Conservation (phyloP, 1,140 invertebrate species). For the Vollenhovia emeryi region DNA sequence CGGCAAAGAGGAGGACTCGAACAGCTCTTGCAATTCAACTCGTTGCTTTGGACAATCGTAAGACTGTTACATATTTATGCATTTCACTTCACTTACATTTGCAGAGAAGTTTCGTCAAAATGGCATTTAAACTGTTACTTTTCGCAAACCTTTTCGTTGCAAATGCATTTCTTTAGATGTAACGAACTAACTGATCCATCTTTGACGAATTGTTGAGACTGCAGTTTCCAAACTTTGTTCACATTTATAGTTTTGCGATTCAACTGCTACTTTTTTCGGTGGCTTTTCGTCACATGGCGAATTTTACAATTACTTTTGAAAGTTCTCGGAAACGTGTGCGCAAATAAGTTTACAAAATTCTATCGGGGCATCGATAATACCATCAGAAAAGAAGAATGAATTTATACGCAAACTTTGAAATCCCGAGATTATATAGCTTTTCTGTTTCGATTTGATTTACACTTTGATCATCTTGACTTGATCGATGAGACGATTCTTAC, state of each 20-base stretch:
- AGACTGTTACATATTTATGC: constrained; percentile 35
- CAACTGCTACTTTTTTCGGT: neutral
- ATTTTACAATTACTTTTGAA: neutral
- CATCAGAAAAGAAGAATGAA: neutral
- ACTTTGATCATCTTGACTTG: too few species aligned
- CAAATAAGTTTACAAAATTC: neutral
- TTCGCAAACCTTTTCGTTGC: neutral
- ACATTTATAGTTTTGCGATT: neutral
- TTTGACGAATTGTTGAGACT: neutral
- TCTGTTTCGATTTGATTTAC: too few species aligned
- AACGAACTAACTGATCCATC: neutral
- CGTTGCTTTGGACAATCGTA: constrained; percentile 5
- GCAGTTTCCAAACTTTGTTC: neutral
- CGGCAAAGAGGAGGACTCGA: neutral
- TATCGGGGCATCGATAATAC: neutral
- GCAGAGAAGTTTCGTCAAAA: neutral
- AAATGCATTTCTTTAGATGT: neutral
- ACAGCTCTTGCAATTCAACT: neutral
- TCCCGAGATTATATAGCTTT: neutral
- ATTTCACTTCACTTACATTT: neutral
- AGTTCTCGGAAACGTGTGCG: neutral
- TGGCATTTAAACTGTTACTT: neutral
- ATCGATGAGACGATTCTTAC: neutral
- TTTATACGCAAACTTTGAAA: neutral
- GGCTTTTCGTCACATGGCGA: neutral